Evolutionary conservation across 2,797 vertebrate species (phyloP), one percentile per base, ranked within the genome.

Genomic region (Manis javanica): DNA sequence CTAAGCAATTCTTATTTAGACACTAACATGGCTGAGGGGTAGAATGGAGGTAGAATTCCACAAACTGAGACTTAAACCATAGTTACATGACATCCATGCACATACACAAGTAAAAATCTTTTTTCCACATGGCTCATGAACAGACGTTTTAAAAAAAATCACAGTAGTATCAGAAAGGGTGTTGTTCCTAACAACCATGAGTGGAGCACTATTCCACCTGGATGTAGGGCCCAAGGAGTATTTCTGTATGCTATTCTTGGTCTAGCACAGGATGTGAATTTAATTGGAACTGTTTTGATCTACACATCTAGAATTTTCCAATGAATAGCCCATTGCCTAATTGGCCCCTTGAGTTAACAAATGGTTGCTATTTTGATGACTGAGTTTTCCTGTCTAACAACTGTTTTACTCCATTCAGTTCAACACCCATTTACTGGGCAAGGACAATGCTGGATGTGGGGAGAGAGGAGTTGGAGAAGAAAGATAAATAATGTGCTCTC

Each of bases 281-380:
- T 98, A 97, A 95, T 81, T 95, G 94, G 96, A 94, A 96, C 59
- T 93, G 86, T 96, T 94, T 92, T 89, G 86, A 96, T 97, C 82
- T 91, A 77, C 92, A 77, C 92, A 97, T 96, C 96, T 97, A 72
- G 96, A 97, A 96, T 83, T 97, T 97, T 97, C 96, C 94, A 97
- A 46, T 55, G 88, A 95, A 64, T 83, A 96, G 49, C 63, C 83
- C 37, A 46, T 89, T 89, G 78, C 21, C 63, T 97, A 97, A 97
- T 96, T 97, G 97, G 92, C 89, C 97, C 96, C 97, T 95, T 89
- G 97, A 97, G 96, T 95, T 96, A 93, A 34, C 71, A 94, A 97
- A 95, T 37, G 78, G 94, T 95, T 97, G 94, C 96, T 97, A 91
- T 96, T 97, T 96, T 97, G 92, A 81, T 93, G 64, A 94, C 88